Conservation (phyloP, 2,888 invertebrate species). For the Lathronympha strigana region DNA sequence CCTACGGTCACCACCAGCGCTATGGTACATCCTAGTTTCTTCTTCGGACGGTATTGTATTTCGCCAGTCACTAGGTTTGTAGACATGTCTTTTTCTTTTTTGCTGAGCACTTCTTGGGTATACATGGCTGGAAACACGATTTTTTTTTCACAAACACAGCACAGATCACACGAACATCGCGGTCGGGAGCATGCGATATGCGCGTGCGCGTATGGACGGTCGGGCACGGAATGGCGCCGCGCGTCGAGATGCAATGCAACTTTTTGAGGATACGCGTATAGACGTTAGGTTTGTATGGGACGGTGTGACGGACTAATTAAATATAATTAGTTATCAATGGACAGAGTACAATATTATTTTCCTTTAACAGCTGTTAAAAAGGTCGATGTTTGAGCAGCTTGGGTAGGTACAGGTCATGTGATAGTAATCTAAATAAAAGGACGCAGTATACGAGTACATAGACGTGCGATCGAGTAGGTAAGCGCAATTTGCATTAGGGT, state of each 20-base stretch:
- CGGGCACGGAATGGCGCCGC: conserved; percentile 59
- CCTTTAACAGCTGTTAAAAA: too few species aligned
- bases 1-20: conserved; percentile 56
- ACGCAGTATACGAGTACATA: too few species aligned
- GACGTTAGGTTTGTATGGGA: not conserved
- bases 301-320: too few species aligned
- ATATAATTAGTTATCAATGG: too few species aligned
- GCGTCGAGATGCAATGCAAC: conserved; percentile 30
- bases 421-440: too few species aligned
- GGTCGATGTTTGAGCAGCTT: too few species aligned
- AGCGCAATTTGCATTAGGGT: too few species aligned
- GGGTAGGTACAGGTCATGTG: too few species aligned
- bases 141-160: conserved; percentile 73
- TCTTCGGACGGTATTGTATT: conserved; percentile 67
- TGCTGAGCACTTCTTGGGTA: conserved; percentile 65
- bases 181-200: too few species aligned
- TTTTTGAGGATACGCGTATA: conserved; percentile 1
- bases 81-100: conserved; percentile 71
- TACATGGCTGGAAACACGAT: conserved; percentile 70
- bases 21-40: conserved; percentile 60
- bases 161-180: conserved; percentile 51
- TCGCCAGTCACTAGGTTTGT: conserved; percentile 78
- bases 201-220: conserved; percentile 63
- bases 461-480: too few species aligned
- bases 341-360: too few species aligned